phyloP scores from a whole-genome alignment of 2,797 vertebrate species.

The Pangasius larnaudii region DNA sequence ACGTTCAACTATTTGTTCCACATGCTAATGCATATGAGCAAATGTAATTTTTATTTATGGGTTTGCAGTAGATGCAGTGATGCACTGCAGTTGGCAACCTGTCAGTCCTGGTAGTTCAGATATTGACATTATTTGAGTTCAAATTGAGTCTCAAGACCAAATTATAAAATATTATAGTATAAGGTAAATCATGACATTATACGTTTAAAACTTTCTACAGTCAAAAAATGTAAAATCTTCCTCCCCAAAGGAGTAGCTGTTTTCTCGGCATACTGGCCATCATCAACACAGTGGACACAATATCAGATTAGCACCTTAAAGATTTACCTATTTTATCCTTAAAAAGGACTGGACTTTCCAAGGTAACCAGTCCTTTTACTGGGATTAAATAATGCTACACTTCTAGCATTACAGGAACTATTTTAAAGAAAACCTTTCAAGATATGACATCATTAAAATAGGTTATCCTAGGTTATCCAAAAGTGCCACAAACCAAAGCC shows the following conservation, averaged over 20 bases:
- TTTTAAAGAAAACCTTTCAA: neutral
- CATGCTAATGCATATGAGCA: slow-evolving; percentile 14
- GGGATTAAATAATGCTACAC: neutral
- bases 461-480: neutral
- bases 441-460: neutral
- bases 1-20: slow-evolving; percentile 4
- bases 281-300: neutral
- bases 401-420: neutral
- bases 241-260: neutral
- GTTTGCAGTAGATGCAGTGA: slow-evolving; percentile 2
- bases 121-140: neutral
- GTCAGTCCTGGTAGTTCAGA: neutral
- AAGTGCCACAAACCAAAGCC: slow-evolving; percentile 4
- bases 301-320: neutral
- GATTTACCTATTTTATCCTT: neutral
- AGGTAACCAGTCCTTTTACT: neutral
- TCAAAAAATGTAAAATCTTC: neutral
- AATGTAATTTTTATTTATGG: slow-evolving; percentile 4
- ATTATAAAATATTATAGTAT: no score
- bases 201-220: neutral
- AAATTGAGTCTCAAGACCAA: neutral
- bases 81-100: neutral
- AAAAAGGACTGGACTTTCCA: neutral
- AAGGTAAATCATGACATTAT: neutral
- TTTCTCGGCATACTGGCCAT: neutral